Evolutionary conservation across 2,797 vertebrate species (phyloP).

Genomic region (Masticophis lateralis): DNA sequence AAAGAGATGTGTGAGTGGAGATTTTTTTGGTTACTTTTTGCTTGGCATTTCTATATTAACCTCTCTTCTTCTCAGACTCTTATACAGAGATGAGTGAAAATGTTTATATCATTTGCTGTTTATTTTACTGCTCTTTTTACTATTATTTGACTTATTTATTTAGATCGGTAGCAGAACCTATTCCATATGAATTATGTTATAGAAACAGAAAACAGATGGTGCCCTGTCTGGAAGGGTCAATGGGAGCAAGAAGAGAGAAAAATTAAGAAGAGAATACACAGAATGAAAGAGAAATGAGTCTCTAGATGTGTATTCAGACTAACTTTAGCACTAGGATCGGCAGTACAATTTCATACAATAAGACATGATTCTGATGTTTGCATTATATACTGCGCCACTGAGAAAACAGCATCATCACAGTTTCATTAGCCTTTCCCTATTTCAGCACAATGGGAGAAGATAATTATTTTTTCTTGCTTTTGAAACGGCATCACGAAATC

Average conservation of each 20-base stretch:
- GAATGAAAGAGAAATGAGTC: background rate
- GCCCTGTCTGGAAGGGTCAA: background rate
- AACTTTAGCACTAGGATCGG: background rate
- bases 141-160: slow-evolving; percentile 4
- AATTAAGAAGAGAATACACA: background rate
- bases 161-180: background rate
- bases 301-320: background rate
- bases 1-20: slow-evolving; percentile 7
- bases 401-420: background rate
- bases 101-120: slow-evolving; percentile 6
- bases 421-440: background rate
- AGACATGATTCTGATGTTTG: background rate
- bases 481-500: background rate
- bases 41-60: slow-evolving; percentile 9
- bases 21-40: background rate
- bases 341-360: background rate
- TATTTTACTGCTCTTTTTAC: slow-evolving; percentile 1
- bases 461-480: background rate
- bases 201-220: slow-evolving; percentile 8
- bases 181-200: background rate
- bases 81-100: background rate
- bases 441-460: background rate
- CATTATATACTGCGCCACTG: background rate
- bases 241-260: background rate
- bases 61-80: background rate